Base-by-base conservation (phyloP, 1,140 invertebrate species). In the Aphelinus certus region DNA sequence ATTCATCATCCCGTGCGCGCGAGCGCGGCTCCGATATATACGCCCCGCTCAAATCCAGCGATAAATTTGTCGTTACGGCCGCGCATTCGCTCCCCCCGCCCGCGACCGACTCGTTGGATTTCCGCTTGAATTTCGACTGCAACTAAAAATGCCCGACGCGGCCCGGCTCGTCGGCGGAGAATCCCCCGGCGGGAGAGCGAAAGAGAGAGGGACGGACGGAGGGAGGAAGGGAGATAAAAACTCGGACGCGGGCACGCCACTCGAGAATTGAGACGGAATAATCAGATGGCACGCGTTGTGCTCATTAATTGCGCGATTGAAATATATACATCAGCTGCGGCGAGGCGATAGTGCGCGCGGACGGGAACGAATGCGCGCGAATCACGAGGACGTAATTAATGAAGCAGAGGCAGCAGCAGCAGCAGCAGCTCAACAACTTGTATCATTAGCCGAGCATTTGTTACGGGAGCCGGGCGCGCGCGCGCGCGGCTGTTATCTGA, bases 381-480 rank as follows among this genome's bases (percentile, higher is more conserved):
- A 42, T 6, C 53, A 46, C 7, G 26, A 65, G n/a, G 4, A 72
- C 43, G 55, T 73, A 73, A 73, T 73, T 73, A 61, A 73, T 66
- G 55, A 73, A 26, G 1, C n/a, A 3, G 46, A 45, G 70, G 62
- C 53, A 26, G 26, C 53, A 55, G 53, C 49, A 47, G 60, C 48
- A 58, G 53, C 69, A 60, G 69, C 53, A 65, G 70, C 62, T 72
- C 64, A 72, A 72, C 70, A 72, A 65, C 61, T 72, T 65, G 70
- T 72, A 72, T 65, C 70, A 65, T 72, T 72, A 72, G 70, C 46
- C 48, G 62, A 42, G 51, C 46, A 65, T 72, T 72, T 72, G 70
- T 72, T 71, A 55, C 49, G 26, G 58, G 47, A 71, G 60, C 26
- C 61, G 45, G 53, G 43, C 42, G 55, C 56, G 56, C 64, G 43